phyloP scores from a whole-genome alignment of 2,113 vertebrate genomes.

The Sinocyclocheilus maitianheensis region DNA sequence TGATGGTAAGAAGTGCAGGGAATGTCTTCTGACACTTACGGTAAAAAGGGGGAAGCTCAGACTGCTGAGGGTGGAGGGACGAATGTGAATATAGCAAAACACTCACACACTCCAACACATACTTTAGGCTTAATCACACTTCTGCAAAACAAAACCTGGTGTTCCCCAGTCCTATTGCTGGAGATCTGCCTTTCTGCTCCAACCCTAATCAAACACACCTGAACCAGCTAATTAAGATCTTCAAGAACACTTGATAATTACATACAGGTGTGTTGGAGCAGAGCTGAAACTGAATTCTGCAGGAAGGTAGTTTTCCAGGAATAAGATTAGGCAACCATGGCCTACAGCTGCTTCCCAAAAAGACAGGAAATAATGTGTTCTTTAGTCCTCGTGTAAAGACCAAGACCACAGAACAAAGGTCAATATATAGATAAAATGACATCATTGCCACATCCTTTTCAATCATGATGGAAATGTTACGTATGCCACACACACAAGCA shows the following conservation, averaged over 20 bases:
- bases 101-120: conserved; percentile 25
- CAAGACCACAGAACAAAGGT: conserved; percentile 19
- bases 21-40: conserved; percentile 28
- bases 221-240: neutral
- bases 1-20: neutral
- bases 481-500: neutral
- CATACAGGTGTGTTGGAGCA: neutral
- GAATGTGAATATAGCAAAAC: conserved; percentile 33
- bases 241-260: neutral
- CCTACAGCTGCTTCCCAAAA: conserved; percentile 50
- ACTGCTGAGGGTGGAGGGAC: conserved; percentile 1
- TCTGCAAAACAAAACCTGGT: conserved; percentile 41
- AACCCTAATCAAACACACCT: neutral
- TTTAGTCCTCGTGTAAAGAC: conserved; percentile 45
- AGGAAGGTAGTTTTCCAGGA: neutral
- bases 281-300: neutral
- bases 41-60: conserved; percentile 39
- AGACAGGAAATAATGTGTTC: conserved; percentile 38
- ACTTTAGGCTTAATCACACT: conserved; percentile 30
- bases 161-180: neutral
- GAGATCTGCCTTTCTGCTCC: neutral
- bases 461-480: conserved; percentile 40
- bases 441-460: conserved; percentile 48
- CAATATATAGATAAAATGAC: neutral
- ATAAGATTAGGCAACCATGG: neutral